Evolutionary conservation across 2,113 vertebrate species (phyloP), one percentile per base, ranked within the genome.

Genomic region (Sphyrna mokarran): DNA sequence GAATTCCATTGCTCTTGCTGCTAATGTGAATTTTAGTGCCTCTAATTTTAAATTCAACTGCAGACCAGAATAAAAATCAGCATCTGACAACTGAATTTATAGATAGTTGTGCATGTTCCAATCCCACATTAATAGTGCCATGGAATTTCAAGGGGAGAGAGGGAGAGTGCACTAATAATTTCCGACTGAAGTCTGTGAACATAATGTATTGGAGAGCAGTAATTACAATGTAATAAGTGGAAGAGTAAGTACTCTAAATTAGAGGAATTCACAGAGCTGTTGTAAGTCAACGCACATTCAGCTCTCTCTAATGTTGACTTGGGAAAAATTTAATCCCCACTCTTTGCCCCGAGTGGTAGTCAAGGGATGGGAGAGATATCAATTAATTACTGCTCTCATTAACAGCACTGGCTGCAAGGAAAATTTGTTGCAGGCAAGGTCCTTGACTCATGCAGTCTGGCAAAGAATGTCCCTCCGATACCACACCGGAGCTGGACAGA

Each of bases 1-100:
- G 98, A 98, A 98, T 98, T 98, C 97, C 97, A 98, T 98, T 97
- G 97, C 97, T 98, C 97, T 98, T 98, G 97, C 97, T 98, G 98
- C 98, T 98, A 98, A 99, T 98, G 98, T 97, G 98, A 98, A 98
- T 99, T 98, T 98, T 99, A 99, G 98, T 98, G 98, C 98, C 97
- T 98, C 98, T 98, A 98, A 98, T 98, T 98, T 98, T 98, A 98
- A 98, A 98, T 98, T 98, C 98, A 98, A 98, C 98, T 97, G 97
- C 97, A 96, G 98, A 98, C 98, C 97, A 97, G 98, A 98, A 98
- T 98, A 98, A 99, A 98, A 98, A 97, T 98, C 97, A 98, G 98
- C 91, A 96, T 98, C 98, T 98, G 98, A 99, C 98, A 98, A 98
- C 98, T 98, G 98, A 98, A 98, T 99, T 99, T 99, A 99, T 98